Conservation (phyloP, 2,797 vertebrate genomes). For the Halcyon smyrnensis region DNA sequence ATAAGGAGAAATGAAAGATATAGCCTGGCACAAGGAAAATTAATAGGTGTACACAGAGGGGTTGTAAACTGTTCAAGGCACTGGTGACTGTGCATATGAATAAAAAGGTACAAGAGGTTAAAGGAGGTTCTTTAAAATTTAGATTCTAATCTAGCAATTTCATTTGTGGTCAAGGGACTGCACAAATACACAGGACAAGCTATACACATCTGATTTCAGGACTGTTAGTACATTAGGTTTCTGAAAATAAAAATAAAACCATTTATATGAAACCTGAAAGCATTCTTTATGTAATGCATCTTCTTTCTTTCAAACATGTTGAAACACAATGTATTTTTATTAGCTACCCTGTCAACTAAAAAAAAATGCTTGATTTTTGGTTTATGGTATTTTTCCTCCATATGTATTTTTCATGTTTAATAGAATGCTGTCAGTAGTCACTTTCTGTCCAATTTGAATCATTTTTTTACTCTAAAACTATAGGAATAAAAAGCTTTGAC, state of each 20-base stretch:
- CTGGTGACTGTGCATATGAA: background rate
- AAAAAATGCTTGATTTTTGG: background rate
- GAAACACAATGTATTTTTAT: conserved; percentile 44
- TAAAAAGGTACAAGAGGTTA: background rate
- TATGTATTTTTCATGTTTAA: background rate
- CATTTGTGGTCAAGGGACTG: background rate
- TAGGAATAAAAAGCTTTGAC: background rate
- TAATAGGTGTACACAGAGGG: background rate
- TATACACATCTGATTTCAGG: background rate
- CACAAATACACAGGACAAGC: background rate
- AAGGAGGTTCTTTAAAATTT: background rate
- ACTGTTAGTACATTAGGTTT: background rate
- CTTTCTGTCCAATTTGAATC: background rate
- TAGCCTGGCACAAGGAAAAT: background rate
- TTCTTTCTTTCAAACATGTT: conserved; percentile 29
- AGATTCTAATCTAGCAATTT: background rate
- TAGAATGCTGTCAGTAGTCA: background rate
- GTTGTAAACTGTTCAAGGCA: background rate
- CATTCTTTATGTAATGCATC: background rate
- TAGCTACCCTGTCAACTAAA: background rate
- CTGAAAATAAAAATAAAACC: conserved; percentile 40
- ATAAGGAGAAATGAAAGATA: background rate
- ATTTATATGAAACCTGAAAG: conserved; percentile 10
- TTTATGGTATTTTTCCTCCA: background rate
- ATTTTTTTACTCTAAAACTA: background rate